Percentiles rank a stretch among this genome's conserved stretches.
Conservation (phyloP, 2,113 vertebrate species). For the Rhinoptilus africanus region DNA sequence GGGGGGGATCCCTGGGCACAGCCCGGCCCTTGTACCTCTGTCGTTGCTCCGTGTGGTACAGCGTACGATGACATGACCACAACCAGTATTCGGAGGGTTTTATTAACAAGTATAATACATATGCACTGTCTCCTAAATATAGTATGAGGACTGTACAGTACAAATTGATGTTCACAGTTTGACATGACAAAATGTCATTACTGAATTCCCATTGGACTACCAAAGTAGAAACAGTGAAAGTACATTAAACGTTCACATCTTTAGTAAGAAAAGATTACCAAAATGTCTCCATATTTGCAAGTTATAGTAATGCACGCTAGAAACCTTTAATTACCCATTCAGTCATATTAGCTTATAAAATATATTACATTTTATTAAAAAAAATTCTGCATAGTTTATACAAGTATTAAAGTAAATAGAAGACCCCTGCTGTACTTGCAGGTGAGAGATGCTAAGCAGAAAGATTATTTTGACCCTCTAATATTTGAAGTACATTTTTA, state of each 20-base stretch:
- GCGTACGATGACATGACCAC: neutral
- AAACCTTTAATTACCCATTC: conserved; percentile 89
- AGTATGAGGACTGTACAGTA: conserved; percentile 86
- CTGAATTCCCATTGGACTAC: conserved; percentile 90
- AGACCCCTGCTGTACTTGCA: conserved; percentile 72
- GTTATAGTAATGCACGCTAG: conserved; percentile 81
- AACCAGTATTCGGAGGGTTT: conserved; percentile 73
- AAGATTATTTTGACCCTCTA: conserved; percentile 76
- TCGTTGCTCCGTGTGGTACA: neutral
- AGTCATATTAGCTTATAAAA: conserved; percentile 85
- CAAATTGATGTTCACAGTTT: conserved; percentile 91
- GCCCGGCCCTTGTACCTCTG: rapidly evolving
- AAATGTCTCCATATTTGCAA: conserved; percentile 82
- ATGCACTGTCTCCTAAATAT: conserved; percentile 69
- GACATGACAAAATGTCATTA: conserved; percentile 87
- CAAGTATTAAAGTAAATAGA: conserved; percentile 77
- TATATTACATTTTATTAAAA: conserved; percentile 82
- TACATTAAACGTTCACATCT: conserved; percentile 85
- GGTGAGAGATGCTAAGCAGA: conserved; percentile 74
- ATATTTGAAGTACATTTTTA: conserved; percentile 57
- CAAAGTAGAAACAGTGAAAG: conserved; percentile 81
- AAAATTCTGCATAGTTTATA: conserved; percentile 80
- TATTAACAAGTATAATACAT: conserved; percentile 90
- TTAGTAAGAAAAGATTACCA: conserved; percentile 80
- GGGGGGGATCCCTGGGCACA: neutral